Percentiles rank a stretch among this genome's conserved stretches.
Conservation (phyloP, 2,888 invertebrate species). For the Unio delphinus region DNA sequence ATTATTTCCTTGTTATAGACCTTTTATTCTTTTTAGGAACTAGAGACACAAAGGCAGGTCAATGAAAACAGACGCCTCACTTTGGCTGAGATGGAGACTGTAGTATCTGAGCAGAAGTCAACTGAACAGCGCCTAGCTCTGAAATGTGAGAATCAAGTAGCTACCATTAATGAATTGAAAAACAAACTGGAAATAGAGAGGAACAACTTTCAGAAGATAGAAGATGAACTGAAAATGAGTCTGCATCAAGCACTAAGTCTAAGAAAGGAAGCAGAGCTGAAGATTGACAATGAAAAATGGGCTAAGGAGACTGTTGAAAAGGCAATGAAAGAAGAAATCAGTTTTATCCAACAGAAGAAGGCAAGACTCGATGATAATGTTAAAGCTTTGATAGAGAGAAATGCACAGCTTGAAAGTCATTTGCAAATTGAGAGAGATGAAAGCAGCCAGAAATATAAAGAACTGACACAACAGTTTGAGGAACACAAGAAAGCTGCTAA, state of each 20-base stretch:
- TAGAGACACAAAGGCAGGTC: conserved; percentile 26
- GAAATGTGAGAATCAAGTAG: conserved; percentile 16
- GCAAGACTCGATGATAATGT: conserved; percentile 24
- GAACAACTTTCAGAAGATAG: conserved; percentile 14
- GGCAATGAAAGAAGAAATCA: conserved; percentile 28
- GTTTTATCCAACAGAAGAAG: conserved; percentile 27
- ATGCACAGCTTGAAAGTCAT: conserved; percentile 21
- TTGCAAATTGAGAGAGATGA: conserved; percentile 18
- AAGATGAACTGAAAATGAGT: conserved; percentile 20
- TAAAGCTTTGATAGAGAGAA: conserved; percentile 13
- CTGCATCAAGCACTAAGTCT: conserved; percentile 10
- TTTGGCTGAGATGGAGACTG: conserved; percentile 29
- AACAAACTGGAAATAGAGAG: conserved; percentile 9
- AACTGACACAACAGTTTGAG: conserved; percentile 17
- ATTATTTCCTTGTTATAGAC: not conserved
- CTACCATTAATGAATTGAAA: conserved; percentile 16
- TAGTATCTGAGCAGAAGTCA: conserved; percentile 19
- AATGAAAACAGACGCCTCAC: conserved; percentile 32
- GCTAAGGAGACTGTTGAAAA: conserved; percentile 16
- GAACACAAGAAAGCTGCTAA: conserved; percentile 12
- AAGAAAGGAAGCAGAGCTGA: conserved; percentile 9
- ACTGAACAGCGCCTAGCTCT: conserved; percentile 16
- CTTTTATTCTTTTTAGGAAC: conserved; percentile 25
- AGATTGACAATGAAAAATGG: conserved; percentile 27
- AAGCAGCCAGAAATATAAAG: conserved; percentile 13